Evolutionary conservation across 2,113 vertebrate genomes (phyloP), one percentile per base, ranked within the genome.

Genomic region (Triplophysa tibetana): DNA sequence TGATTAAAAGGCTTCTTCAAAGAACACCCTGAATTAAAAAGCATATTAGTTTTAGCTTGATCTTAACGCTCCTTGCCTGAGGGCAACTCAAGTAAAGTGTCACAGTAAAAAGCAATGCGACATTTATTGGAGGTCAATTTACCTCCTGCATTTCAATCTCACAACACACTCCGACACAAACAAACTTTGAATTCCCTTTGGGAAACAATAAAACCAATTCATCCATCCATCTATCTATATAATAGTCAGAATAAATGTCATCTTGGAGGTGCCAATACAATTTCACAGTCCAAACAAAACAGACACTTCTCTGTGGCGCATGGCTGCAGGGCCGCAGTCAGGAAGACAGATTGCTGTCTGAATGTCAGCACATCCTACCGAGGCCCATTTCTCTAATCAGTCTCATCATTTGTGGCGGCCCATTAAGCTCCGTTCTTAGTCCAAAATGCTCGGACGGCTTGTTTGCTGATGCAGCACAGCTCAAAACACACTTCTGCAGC

Each of bases 381-480:
- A 63, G 52, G 14, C 56, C 50, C 45, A 43, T 52, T 45, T 69
- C 72, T 23, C 11, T 58, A 76, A 66, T 24, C 67, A 4, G 63
- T 45, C 43, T 21, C 54, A 21, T 58, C 54, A 58, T 58, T 58
- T 21, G 54, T 21, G 54, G 7, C 19, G 54, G 54, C 54, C 14
- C 29, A n/a, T n/a, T 60, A 16, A 62, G 43, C 60, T 75, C 54
- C 63, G 63, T 76, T 70, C 38, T 68, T 41, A 26, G 33, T 52
- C 43, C 45, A 19, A 67, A 75, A 75, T 56, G 33, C 56, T 50
- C 45, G 1, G 50, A 26, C 14, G 19, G 11, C 6, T 29, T 38
- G 4, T 62, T 78, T 60, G 23, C 67, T 52, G 81, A 82, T 7
- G 60, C 75, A 66, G 81, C 68, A 45, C 61, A 65, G 26, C 61